A percentile compares a stretch with the other conserved stretches of the same genome.
phyloP scores from a whole-genome alignment of 2,888 invertebrate species.

The Elmis aenea region DNA sequence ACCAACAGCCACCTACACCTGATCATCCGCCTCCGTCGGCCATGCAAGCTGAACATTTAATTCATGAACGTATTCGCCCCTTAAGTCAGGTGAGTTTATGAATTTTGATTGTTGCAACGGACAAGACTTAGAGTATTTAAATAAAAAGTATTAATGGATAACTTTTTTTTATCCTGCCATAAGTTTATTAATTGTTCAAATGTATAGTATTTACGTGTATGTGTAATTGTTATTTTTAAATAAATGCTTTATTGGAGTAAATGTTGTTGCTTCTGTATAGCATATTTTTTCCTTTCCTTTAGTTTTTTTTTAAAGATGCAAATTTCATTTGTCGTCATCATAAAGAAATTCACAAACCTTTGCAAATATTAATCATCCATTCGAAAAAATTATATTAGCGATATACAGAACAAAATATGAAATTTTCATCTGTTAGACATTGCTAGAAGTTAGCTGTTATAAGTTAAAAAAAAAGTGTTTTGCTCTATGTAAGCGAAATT shows the following conservation, averaged over 20 bases:
- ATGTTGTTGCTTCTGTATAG: slow-evolving; percentile 10
- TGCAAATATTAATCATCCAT: no score
- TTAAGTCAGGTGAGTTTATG: slow-evolving; percentile 77
- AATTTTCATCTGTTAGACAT: no score
- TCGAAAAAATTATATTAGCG: no score
- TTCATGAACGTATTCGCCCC: slow-evolving; percentile 84
- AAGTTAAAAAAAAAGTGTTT: no score
- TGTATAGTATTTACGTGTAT: slow-evolving; percentile 25
- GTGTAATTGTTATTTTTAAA: slow-evolving; percentile 24
- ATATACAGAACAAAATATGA: no score
- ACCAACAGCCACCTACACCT: slow-evolving; percentile 87
- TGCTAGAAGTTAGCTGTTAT: no score
- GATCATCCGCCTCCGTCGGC: slow-evolving; percentile 93
- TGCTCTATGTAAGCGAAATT: no score
- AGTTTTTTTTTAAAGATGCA: no score
- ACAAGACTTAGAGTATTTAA: slow-evolving; percentile 11
- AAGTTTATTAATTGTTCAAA: slow-evolving; percentile 12
- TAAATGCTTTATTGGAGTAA: slow-evolving; percentile 22
- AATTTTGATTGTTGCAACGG: slow-evolving; percentile 13
- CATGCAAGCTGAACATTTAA: slow-evolving; percentile 80
- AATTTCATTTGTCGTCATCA: no score
- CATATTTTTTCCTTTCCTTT: slow-evolving; percentile 7
- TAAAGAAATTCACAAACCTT: no score
- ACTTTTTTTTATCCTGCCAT: slow-evolving; percentile 15
- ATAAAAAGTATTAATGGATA: slow-evolving; percentile 9